phyloP scores from a whole-genome alignment of 2,113 vertebrate genomes.

The Halcyon senegalensis region DNA sequence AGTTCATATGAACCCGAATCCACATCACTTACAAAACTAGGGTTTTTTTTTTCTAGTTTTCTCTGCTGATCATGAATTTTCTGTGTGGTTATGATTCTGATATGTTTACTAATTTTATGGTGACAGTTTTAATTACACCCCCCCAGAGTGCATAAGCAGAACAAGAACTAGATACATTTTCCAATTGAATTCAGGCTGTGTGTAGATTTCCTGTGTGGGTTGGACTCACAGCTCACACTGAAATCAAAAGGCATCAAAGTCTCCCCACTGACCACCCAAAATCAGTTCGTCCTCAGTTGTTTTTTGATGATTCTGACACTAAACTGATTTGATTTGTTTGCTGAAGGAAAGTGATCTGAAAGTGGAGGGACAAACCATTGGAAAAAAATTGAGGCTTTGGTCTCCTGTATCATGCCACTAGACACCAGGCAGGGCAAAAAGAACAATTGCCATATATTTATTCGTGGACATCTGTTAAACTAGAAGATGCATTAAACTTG shows the following conservation, averaged over 20 bases:
- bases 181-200: neutral
- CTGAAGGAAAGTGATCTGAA: slow-evolving; percentile 5
- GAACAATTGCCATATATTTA: neutral
- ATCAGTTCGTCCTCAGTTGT: neutral
- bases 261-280: neutral
- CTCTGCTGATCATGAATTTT: neutral
- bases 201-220: neutral
- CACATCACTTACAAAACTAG: neutral
- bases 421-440: neutral
- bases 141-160: neutral
- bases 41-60: neutral
- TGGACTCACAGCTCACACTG: neutral
- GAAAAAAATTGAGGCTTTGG: neutral
- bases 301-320: neutral
- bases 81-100: neutral
- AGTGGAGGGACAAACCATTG: neutral
- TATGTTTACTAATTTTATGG: neutral
- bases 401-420: neutral
- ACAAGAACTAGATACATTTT: neutral
- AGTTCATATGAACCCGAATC: neutral
- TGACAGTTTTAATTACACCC: neutral
- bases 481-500: neutral
- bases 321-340: neutral
- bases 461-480: neutral
- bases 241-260: neutral